Evolutionary conservation across 1,140 invertebrate species (phyloP).

Genomic region (Scaptodrosophila lebanonensis): DNA sequence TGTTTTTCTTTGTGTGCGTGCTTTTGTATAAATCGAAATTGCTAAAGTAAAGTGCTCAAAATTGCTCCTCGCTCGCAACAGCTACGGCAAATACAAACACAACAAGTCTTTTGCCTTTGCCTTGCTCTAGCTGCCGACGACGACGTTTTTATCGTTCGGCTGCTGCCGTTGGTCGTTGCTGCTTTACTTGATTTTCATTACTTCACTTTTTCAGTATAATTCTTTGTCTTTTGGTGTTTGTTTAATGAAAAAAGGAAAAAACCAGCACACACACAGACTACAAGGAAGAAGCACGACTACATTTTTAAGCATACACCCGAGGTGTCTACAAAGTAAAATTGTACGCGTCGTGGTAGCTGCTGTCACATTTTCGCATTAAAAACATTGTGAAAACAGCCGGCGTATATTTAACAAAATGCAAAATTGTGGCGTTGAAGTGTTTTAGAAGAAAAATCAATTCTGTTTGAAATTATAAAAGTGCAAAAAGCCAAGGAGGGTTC

Average conservation of each 20-base stretch:
- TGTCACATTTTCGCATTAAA: too few relatives aligned
- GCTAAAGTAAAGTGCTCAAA: slow-evolving; percentile 53
- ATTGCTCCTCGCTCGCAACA: slow-evolving; percentile 32
- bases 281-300: slow-evolving; percentile 42
- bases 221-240: slow-evolving; percentile 62
- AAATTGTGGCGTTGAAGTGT: too few relatives aligned
- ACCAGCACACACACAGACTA: slow-evolving; percentile 19
- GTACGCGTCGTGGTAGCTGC: too few relatives aligned
- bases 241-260: slow-evolving; percentile 49
- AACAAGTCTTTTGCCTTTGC: slow-evolving; percentile 32
- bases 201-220: slow-evolving; percentile 62
- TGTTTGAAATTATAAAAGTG: too few relatives aligned
- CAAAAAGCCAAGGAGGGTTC: too few relatives aligned
- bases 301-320: slow-evolving; percentile 42
- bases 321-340: slow-evolving; percentile 44
- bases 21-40: slow-evolving; percentile 42
- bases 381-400: too few relatives aligned
- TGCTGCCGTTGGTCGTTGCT: slow-evolving; percentile 20
- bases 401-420: too few relatives aligned
- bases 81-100: slow-evolving; percentile 20
- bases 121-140: slow-evolving; percentile 22
- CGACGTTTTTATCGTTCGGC: background rate
- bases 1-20: too few relatives aligned
- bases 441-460: too few relatives aligned
- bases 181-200: slow-evolving; percentile 52